These are phyloP conservation scores for Brachionus calyciflorus DNA, from an alignment of 1,140 invertebrate species.

Conservation along the genomic window DNA sequence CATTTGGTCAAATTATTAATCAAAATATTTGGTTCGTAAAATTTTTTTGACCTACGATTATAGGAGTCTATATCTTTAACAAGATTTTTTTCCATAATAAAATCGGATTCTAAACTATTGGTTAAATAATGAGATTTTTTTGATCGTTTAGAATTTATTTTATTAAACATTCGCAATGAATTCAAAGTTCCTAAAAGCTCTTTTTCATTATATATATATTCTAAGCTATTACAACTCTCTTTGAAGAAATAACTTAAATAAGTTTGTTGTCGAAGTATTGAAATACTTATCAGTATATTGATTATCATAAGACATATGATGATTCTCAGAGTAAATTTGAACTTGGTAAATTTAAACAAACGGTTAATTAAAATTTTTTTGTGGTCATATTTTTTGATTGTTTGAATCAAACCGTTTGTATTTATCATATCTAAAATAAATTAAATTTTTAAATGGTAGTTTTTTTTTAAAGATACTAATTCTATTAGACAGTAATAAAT, in stretches of 20 bases:
- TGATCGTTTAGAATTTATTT: background rate
- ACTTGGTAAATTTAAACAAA: background rate
- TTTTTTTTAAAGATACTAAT: too few species aligned
- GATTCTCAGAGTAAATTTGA: conserved; percentile 21
- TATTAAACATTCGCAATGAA: background rate
- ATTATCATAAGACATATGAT: background rate
- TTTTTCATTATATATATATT: background rate
- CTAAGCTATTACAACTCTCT: background rate
- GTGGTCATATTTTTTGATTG: background rate
- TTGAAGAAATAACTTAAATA: background rate
- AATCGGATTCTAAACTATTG: background rate
- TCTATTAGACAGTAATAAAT: too few species aligned
- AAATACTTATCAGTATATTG: background rate
- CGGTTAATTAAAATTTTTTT: background rate
- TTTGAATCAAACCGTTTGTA: background rate
- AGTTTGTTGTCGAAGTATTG: background rate
- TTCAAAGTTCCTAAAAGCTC: background rate
- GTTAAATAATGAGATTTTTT: background rate
- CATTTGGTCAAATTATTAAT: background rate
- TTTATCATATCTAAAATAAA: conserved; percentile 7
- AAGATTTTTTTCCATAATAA: background rate
- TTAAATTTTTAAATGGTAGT: background rate
- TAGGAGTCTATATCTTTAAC: background rate
- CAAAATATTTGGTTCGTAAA: background rate
- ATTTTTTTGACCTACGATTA: background rate